Evolutionary conservation across 1,140 invertebrate genomes (phyloP).

Genomic region (Eriocheir sinensis): DNA sequence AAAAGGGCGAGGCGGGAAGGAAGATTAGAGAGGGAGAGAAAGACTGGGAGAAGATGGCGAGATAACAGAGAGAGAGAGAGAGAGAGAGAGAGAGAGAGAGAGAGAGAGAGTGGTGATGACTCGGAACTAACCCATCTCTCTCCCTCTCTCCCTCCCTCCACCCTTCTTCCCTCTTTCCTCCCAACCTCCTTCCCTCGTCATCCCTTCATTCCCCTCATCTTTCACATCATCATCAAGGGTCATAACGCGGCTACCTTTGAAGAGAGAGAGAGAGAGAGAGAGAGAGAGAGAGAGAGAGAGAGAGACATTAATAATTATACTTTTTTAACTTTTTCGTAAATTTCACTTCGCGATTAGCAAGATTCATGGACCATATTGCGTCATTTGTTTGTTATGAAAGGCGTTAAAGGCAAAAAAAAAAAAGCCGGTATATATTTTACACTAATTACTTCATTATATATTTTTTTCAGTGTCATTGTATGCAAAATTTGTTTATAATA

Average conservation of each 20-base stretch:
- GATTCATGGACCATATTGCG: too few relatives aligned
- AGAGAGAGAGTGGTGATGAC: neutral
- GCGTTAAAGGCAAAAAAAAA: too few relatives aligned
- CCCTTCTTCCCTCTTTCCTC: neutral
- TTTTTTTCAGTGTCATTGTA: too few relatives aligned
- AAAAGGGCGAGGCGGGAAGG: neutral
- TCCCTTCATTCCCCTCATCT: neutral
- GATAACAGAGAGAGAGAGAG: slow-evolving; percentile 15
- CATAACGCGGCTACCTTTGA: neutral
- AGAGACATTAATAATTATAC: too few relatives aligned
- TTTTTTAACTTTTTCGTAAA: too few relatives aligned
- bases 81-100: slow-evolving; percentile 12
- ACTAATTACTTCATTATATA: too few relatives aligned
- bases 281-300: neutral
- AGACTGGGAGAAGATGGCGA: neutral
- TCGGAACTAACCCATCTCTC: neutral
- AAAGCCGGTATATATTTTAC: too few relatives aligned
- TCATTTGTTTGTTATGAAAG: too few relatives aligned
- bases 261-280: neutral
- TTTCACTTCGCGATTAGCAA: too few relatives aligned
- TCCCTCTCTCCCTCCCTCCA: neutral
- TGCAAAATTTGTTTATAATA: too few relatives aligned
- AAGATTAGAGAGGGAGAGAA: neutral
- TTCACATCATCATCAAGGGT: neutral
- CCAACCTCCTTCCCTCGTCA: too few relatives aligned